phyloP scores from a whole-genome alignment of 2,113 vertebrate species.

The Limnothrissa miodon region DNA sequence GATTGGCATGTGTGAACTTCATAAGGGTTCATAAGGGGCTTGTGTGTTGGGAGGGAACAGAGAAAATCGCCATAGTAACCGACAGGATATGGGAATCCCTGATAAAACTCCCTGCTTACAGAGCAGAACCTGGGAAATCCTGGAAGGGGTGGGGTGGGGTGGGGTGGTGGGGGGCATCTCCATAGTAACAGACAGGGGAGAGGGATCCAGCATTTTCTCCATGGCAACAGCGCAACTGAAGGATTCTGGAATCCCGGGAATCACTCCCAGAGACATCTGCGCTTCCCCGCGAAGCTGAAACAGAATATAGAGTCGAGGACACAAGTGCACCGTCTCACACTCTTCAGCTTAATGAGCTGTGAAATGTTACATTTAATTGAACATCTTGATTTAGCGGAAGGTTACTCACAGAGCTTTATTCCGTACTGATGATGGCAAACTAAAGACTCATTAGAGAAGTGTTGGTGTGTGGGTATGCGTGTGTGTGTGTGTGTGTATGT shows the following conservation, averaged over 20 bases:
- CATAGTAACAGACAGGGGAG: conserved; percentile 2
- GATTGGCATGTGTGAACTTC: background rate
- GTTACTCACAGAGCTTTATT: background rate
- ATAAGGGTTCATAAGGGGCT: background rate
- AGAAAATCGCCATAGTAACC: conserved; percentile 9
- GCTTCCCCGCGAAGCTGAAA: background rate
- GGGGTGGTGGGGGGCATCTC: background rate
- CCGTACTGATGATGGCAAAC: conserved; percentile 1
- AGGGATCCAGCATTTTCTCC: background rate
- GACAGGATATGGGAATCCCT: background rate
- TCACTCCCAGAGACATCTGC: conserved; percentile 11
- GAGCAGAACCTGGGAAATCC: conserved; percentile 1
- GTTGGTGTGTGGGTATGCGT: background rate
- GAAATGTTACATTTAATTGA: conserved; percentile 7
- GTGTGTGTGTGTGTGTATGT: background rate
- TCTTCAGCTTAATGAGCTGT: conserved; percentile 1
- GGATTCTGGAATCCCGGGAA: conserved; percentile 11
- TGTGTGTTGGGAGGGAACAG: background rate
- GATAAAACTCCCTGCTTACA: background rate
- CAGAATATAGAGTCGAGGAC: background rate
- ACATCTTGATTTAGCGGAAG: conserved; percentile 9
- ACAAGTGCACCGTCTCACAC: background rate
- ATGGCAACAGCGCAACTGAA: conserved; percentile 1
- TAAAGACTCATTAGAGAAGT: background rate
- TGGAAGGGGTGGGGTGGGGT: background rate